Conservation (phyloP, 2,797 vertebrate genomes). For the Anabacerthia variegaticeps region DNA sequence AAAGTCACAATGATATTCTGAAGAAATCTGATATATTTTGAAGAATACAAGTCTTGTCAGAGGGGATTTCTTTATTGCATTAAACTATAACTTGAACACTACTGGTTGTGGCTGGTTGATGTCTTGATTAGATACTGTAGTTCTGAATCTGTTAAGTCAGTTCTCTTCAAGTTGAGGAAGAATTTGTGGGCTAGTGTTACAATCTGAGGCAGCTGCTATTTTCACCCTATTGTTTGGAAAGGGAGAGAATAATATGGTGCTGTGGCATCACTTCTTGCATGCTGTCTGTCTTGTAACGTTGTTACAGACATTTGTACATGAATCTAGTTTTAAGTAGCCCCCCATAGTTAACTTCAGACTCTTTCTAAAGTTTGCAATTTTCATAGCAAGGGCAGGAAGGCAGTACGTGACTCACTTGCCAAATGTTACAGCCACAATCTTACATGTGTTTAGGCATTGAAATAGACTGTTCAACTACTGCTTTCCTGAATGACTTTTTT, state of each 20-base stretch:
- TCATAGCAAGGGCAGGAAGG: background rate
- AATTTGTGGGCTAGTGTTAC: background rate
- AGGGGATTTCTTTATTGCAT: background rate
- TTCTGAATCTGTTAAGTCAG: background rate
- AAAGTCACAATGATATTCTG: background rate
- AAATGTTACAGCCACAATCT: background rate
- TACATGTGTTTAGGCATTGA: background rate
- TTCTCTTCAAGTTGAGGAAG: background rate
- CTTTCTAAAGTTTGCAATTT: background rate
- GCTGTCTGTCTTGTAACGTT: background rate
- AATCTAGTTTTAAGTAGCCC: background rate
- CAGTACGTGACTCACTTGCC: background rate
- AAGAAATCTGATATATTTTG: background rate
- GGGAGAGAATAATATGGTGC: background rate
- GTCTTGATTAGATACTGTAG: background rate
- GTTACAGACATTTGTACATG: background rate
- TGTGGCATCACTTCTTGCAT: background rate
- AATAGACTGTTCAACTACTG: background rate
- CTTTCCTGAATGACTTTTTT: background rate
- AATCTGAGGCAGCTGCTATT: background rate
- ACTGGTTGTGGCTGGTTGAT: background rate
- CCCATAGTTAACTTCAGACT: background rate
- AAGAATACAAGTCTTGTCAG: background rate
- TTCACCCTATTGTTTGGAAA: background rate
- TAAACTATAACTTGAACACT: background rate